Conservation (phyloP, 2,797 vertebrate species). For the Chiroxiphia lanceolata region DNA sequence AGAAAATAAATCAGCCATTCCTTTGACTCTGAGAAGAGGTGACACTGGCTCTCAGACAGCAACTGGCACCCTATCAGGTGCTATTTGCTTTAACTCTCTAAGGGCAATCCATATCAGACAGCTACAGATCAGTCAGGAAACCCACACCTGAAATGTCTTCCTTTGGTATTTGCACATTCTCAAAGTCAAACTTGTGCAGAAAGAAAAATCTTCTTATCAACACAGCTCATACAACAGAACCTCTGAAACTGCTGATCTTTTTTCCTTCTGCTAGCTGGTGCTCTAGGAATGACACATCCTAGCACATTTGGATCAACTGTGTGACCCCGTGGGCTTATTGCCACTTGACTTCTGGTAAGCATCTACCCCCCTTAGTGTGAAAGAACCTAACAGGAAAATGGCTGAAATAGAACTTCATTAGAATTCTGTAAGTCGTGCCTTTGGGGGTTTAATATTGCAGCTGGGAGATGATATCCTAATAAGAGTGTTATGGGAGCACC, state of each 20-base stretch:
- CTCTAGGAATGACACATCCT: background rate
- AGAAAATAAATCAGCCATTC: background rate
- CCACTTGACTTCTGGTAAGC: background rate
- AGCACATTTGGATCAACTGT: background rate
- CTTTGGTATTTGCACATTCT: constrained; percentile 10
- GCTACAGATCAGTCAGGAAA: background rate
- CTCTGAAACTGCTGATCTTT: background rate
- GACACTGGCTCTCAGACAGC: background rate
- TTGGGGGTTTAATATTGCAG: background rate
- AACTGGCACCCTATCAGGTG: background rate
- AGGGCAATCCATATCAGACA: background rate
- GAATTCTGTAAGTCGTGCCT: background rate
- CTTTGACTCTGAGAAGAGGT: background rate
- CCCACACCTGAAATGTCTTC: background rate
- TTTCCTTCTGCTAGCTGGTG: background rate
- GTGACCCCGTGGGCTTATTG: background rate
- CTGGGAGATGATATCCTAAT: background rate
- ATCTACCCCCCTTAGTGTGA: background rate
- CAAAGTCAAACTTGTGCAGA: background rate
- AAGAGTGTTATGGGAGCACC: background rate
- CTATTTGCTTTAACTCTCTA: background rate
- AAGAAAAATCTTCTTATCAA: background rate
- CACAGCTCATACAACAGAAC: background rate
- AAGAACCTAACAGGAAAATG: background rate
- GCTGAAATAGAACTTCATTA: background rate